Percentiles rank a stretch among this genome's conserved stretches.
These are phyloP conservation scores for Schizothorax lantsangensis DNA, from an alignment of 2,797 vertebrate species.

Conservation along the genomic window DNA sequence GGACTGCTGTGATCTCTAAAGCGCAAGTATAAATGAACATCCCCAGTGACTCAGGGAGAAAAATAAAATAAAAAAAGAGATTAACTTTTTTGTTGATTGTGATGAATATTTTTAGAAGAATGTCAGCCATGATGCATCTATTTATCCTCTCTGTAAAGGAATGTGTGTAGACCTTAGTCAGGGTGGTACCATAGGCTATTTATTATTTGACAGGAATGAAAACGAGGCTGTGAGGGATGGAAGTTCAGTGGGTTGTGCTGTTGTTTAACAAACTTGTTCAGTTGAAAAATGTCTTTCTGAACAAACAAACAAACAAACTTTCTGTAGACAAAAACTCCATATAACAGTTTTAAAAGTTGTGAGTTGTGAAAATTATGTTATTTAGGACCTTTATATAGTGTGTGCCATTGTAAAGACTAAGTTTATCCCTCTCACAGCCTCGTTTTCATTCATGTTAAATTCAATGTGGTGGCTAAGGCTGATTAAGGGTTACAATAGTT, in stretches of 20 bases:
- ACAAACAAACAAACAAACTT: neutral
- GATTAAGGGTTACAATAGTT: neutral
- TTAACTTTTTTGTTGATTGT: neutral
- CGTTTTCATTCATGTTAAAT: neutral
- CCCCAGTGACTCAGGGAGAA: neutral
- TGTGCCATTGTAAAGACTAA: too few species aligned
- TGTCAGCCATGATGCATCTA: neutral
- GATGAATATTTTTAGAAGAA: neutral
- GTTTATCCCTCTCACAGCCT: neutral
- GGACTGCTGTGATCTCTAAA: constrained; percentile 2
- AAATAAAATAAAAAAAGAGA: neutral
- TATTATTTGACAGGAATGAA: too few species aligned
- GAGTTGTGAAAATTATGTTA: neutral
- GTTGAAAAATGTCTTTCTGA: too few species aligned
- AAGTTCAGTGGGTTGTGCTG: too few species aligned
- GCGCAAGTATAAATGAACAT: constrained; percentile 2
- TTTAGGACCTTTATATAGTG: too few species aligned
- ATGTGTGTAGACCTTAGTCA: neutral
- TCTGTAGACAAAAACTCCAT: neutral
- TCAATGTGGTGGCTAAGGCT: neutral
- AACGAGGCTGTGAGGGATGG: too few species aligned
- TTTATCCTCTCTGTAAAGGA: neutral
- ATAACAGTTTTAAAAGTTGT: too few species aligned
- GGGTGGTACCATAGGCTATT: neutral
- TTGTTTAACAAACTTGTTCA: neutral